These are phyloP conservation scores for Odontothrips loti DNA, from an alignment of 2,888 invertebrate species.

Conservation along the genomic window DNA sequence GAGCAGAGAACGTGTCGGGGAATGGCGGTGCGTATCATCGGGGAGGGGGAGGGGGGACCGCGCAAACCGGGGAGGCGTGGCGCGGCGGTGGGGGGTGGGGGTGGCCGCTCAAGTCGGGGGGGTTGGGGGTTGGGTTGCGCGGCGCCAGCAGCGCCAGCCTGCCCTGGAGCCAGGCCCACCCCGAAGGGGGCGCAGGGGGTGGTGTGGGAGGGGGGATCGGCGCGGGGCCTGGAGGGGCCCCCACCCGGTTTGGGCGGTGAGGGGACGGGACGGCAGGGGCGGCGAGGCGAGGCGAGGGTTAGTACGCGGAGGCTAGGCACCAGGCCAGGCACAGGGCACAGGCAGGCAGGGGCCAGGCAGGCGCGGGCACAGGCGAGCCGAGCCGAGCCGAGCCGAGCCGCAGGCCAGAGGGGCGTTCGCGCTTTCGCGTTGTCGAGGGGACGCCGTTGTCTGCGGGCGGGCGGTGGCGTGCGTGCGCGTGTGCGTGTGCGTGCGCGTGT, in stretches of 20 bases:
- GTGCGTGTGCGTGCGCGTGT: background rate
- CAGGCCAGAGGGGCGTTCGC: background rate
- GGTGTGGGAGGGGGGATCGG: background rate
- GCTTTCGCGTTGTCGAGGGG: background rate
- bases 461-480: background rate
- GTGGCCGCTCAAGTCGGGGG: background rate
- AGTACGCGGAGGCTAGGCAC: background rate
- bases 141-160: conserved; percentile 3
- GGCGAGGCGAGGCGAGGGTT: background rate
- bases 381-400: background rate
- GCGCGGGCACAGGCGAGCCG: too few species aligned
- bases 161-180: background rate
- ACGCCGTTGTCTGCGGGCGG: background rate
- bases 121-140: background rate
- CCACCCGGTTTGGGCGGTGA: background rate
- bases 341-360: background rate
- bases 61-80: background rate
- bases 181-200: background rate
- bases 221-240: background rate
- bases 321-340: background rate
- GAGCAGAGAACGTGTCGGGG: background rate
- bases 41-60: background rate
- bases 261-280: background rate
- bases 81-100: background rate
- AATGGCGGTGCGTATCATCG: too few species aligned